Percentiles rank a stretch among this genome's conserved stretches.
Evolutionary conservation across 2,888 invertebrate species (phyloP).

Genomic region (Melipona beecheii): DNA sequence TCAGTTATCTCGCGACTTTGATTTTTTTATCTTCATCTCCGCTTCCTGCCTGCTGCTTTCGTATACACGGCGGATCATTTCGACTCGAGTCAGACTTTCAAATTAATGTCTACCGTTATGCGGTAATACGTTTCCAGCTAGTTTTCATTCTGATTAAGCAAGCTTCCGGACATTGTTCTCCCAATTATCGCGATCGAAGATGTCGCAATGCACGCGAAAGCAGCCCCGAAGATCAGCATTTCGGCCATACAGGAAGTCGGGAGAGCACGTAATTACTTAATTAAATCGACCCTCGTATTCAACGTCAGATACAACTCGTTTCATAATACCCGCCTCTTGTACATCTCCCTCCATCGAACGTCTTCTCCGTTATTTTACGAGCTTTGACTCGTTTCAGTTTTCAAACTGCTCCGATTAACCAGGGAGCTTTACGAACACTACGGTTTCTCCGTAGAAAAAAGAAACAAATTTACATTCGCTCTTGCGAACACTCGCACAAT

Average conservation of each 20-base stretch:
- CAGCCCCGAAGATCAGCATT: conserved; percentile 17
- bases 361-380: background rate
- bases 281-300: conserved; percentile 45
- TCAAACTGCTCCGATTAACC: conserved; percentile 31
- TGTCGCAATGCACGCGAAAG: conserved; percentile 11
- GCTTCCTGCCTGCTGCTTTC: conserved; percentile 20
- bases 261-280: conserved; percentile 58
- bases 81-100: conserved; percentile 35
- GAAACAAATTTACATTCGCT: no score
- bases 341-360: background rate
- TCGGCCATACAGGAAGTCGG: conserved; percentile 44
- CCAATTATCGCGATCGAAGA: conserved; percentile 51
- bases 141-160: conserved; percentile 51
- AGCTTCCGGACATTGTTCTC: conserved; percentile 64
- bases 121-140: conserved; percentile 28
- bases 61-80: conserved; percentile 4
- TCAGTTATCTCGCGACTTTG: conserved; percentile 29
- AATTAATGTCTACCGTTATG: conserved; percentile 53
- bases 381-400: conserved; percentile 19
- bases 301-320: conserved; percentile 5
- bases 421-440: background rate
- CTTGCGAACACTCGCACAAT: background rate
- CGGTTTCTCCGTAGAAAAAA: no score
- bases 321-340: conserved; percentile 14
- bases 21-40: conserved; percentile 18